Base-by-base conservation (phyloP, 2,888 invertebrate species). In the Epistrophella euchroma region DNA sequence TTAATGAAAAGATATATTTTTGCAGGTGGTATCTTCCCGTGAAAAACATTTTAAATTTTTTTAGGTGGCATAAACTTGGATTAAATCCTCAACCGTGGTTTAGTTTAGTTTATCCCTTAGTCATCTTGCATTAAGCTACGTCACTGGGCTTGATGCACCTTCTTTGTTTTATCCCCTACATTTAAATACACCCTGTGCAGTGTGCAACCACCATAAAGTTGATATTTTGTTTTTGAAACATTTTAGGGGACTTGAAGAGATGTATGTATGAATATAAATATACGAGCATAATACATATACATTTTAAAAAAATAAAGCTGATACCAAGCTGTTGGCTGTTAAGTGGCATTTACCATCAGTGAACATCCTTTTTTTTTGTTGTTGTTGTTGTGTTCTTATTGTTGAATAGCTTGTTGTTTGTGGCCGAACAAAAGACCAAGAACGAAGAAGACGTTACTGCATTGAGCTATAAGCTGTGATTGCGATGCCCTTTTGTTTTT, bases 321-420 rank as follows among this genome's bases (percentile, higher is more conserved):
- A 71, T 79, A 71, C 62, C 79, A 76, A 70, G 76, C 55, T 56
- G 77, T 74, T 82, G 82, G 62, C 73, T 86, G 81, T 86, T 82
- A 86, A 86, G 86, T 86, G 86, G 86, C 82, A 82, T 86, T 82
- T 78, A 86, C 86, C 86, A 86, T 82, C 82, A 86, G 82, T 32
- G 86, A 82, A 82, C 77, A 86, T 86, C 81, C 78, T 82, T 77
- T 25, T 52, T 11, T 52, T 22, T 58, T 45, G 15, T 50, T 32
- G 5, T 45, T 43, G 17, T 58, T 58, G 22, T 45, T 28, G 28
- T 32, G 6, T 28, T 28, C 4, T 28, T 68, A 19, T 58, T 28
- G 6, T 58, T 56, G 52, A 47, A 47, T 66, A 32, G 56, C 47
- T 77, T 58, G 32, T 62, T 45, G 22, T 28, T 45, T 62, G 70